Conservation (phyloP, 2,113 vertebrate species). For the Nasalis larvatus region DNA sequence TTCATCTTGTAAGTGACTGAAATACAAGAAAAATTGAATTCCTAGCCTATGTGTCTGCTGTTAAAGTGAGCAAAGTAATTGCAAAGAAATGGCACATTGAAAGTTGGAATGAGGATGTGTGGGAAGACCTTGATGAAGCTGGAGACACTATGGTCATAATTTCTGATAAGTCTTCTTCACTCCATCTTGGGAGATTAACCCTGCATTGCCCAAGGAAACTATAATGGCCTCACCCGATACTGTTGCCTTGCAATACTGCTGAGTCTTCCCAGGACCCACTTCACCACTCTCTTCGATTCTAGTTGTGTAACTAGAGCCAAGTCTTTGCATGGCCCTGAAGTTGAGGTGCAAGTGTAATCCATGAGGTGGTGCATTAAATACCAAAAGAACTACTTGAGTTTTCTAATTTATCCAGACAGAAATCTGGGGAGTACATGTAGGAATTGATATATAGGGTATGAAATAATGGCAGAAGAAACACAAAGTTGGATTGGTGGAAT, state of each 20-base stretch:
- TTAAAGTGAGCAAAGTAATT: neutral
- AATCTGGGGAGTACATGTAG: neutral
- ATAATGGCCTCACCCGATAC: neutral
- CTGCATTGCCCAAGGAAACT: neutral
- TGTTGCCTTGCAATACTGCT: too few relatives aligned
- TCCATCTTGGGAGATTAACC: neutral
- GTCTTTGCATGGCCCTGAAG: too few relatives aligned
- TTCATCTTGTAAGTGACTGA: neutral
- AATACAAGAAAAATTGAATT: neutral
- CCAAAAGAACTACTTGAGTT: neutral
- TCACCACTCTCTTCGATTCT: neutral
- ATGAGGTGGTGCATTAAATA: neutral
- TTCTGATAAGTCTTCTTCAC: neutral
- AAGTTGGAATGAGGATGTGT: neutral
- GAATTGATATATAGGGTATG: neutral
- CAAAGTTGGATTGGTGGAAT: neutral
- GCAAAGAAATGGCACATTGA: neutral
- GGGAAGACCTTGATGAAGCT: neutral
- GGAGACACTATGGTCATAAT: neutral
- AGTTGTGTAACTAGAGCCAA: neutral
- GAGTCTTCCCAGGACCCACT: neutral
- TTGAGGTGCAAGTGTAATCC: neutral
- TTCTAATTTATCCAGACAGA: neutral
- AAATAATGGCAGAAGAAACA: neutral
- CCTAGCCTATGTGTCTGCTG: neutral